Percentiles rank a stretch among this genome's conserved stretches.
phyloP scores from a whole-genome alignment of 2,113 vertebrate genomes.

The Toxotes chatareus region DNA sequence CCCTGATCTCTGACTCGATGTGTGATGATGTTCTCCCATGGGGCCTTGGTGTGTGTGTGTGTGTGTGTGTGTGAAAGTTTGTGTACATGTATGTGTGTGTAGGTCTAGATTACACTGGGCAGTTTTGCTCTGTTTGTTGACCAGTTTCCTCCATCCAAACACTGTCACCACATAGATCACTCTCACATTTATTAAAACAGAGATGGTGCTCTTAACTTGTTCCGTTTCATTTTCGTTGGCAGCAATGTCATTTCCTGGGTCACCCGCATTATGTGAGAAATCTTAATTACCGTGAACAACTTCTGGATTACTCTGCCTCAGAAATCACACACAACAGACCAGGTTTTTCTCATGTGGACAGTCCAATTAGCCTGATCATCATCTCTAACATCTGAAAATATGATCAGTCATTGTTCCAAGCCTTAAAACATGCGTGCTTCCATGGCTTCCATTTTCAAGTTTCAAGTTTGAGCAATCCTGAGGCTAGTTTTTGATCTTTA shows the following conservation, averaged over 20 bases:
- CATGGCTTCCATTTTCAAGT: not conserved
- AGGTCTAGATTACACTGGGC: constrained; percentile 39
- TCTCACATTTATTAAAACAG: constrained; percentile 32
- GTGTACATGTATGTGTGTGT: constrained; percentile 61
- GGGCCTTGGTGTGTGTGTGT: constrained; percentile 31
- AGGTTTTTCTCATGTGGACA: constrained; percentile 58
- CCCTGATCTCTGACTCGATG: constrained; percentile 75
- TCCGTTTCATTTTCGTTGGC: constrained; percentile 24
- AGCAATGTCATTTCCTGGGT: constrained; percentile 52
- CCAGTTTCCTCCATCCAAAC: constrained; percentile 58
- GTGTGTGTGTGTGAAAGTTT: constrained; percentile 43
- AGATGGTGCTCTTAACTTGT: constrained; percentile 23
- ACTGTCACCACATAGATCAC: constrained; percentile 20
- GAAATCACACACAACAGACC: constrained; percentile 41
- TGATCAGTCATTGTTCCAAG: constrained; percentile 7
- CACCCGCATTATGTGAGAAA: constrained; percentile 33
- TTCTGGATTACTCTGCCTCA: constrained; percentile 34
- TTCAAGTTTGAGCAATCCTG: not conserved
- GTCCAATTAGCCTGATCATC: constrained; percentile 29
- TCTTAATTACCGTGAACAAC: constrained; percentile 46
- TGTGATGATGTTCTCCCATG: constrained; percentile 62
- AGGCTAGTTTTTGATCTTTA: not conserved
- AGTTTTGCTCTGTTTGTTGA: constrained; percentile 60
- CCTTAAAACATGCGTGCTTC: constrained; percentile 13
- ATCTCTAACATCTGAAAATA: constrained; percentile 45